A percentile compares a stretch with the other conserved stretches of the same genome.
phyloP scores from a whole-genome alignment of 2,113 vertebrate species.

The Coptodon bakossiorum region DNA sequence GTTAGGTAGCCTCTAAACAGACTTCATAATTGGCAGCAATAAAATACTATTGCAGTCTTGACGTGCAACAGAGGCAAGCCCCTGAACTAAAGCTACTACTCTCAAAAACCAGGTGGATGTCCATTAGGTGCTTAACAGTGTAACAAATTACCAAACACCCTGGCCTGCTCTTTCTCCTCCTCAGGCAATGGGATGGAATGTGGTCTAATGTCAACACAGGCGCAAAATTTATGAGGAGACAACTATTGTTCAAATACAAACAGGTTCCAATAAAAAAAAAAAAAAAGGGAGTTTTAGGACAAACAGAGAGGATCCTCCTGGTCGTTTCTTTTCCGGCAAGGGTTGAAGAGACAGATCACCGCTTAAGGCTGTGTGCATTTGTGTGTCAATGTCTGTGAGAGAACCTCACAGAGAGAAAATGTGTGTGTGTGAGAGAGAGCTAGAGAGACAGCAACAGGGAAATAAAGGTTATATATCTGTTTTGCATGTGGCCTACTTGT shows the following conservation, averaged over 20 bases:
- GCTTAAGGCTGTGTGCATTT: constrained; percentile 23
- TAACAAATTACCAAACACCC: constrained; percentile 74
- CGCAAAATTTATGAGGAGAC: constrained; percentile 68
- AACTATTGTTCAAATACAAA: constrained; percentile 65
- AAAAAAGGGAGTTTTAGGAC: constrained; percentile 40
- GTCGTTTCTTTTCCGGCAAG: constrained; percentile 51
- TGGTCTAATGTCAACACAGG: constrained; percentile 67
- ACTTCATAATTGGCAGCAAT: constrained; percentile 71
- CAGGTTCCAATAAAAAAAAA: constrained; percentile 53
- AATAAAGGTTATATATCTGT: neutral
- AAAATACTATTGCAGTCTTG: constrained; percentile 68
- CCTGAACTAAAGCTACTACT: constrained; percentile 48
- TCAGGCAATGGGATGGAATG: constrained; percentile 58
- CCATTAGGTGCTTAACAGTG: constrained; percentile 68
- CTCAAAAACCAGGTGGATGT: constrained; percentile 66
- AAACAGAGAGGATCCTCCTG: constrained; percentile 45
- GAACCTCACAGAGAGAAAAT: neutral
- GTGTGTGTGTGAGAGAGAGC: neutral
- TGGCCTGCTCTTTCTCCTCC: constrained; percentile 45
- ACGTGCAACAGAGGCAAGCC: constrained; percentile 55
- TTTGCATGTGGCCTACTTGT: constrained; percentile 8
- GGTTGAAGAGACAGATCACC: constrained; percentile 37
- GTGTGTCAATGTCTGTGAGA: neutral
- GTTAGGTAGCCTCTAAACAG: constrained; percentile 65
- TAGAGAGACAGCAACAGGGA: neutral